Percentiles rank a stretch among this genome's conserved stretches.
Conservation (phyloP, 1,140 invertebrate species). For the Scaptomyza graminum region DNA sequence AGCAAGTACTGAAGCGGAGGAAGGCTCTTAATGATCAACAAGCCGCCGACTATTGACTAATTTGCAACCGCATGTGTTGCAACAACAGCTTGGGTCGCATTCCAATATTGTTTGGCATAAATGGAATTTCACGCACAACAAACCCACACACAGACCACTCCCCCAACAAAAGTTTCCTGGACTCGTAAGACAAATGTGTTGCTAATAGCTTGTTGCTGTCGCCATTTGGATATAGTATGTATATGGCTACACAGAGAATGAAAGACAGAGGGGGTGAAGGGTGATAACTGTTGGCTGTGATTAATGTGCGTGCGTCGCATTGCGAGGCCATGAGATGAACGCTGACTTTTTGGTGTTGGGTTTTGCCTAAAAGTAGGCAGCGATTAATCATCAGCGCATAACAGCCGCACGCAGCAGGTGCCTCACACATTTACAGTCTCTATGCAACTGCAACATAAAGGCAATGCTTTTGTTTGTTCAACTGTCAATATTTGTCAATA, state of each 20-base stretch:
- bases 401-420: slow-evolving; percentile 50
- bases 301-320: slow-evolving; percentile 61
- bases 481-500: slow-evolving; percentile 44
- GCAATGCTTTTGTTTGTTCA: slow-evolving; percentile 10
- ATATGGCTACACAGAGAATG: slow-evolving; percentile 1
- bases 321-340: slow-evolving; percentile 52
- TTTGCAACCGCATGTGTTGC: slow-evolving; percentile 76
- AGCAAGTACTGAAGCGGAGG: slow-evolving; percentile 13
- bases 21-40: slow-evolving; percentile 61
- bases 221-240: slow-evolving; percentile 16
- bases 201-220: slow-evolving; percentile 79
- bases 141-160: background rate
- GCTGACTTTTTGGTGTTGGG: slow-evolving; percentile 65
- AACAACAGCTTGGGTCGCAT: slow-evolving; percentile 54
- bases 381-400: slow-evolving; percentile 65
- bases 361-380: slow-evolving; percentile 38
- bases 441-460: slow-evolving; percentile 15
- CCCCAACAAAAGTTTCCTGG: slow-evolving; percentile 30
- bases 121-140: slow-evolving; percentile 66
- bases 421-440: slow-evolving; percentile 19
- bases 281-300: slow-evolving; percentile 50
- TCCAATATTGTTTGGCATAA: slow-evolving; percentile 61
- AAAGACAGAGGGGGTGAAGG: background rate
- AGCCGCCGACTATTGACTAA: slow-evolving; percentile 72
- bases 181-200: slow-evolving; percentile 75